These are phyloP conservation scores for Pseudorectes ferrugineus DNA, from an alignment of 2,113 vertebrate genomes.

Conservation along the genomic window DNA sequence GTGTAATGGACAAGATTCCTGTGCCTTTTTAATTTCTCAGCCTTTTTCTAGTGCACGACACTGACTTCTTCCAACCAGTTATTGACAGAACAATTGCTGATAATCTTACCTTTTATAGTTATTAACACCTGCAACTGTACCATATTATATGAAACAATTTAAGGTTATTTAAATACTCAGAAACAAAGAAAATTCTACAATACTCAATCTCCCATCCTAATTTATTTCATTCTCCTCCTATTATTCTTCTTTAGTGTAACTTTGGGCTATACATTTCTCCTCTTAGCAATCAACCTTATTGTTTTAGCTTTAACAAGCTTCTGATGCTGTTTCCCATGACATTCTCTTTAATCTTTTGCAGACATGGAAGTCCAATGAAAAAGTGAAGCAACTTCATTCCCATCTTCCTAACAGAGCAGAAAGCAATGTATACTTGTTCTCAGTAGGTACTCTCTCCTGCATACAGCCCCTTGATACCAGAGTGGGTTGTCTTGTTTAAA, in stretches of 20 bases:
- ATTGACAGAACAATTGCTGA: not conserved
- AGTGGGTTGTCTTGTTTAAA: not conserved
- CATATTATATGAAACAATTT: not conserved
- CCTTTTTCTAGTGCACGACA: not conserved
- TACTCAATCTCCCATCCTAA: not conserved
- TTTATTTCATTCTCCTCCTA: not conserved
- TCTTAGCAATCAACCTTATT: not conserved
- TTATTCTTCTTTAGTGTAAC: not conserved
- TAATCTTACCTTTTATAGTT: not conserved
- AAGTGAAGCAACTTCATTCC: not conserved
- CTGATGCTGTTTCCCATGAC: not conserved
- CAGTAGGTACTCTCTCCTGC: not conserved
- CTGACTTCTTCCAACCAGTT: not conserved
- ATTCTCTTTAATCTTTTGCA: not conserved
- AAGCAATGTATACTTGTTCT: not conserved
- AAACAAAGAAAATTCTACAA: not conserved
- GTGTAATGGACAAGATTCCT: not conserved
- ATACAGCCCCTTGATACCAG: not conserved
- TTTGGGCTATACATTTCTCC: not conserved
- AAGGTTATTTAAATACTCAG: not conserved
- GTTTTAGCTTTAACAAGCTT: not conserved
- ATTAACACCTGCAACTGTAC: not conserved
- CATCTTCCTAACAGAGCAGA: not conserved
- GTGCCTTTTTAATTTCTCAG: not conserved
- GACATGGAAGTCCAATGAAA: not conserved